These are phyloP conservation scores for Xylophagus ater DNA, from an alignment of 2,888 invertebrate species.

Conservation along the genomic window DNA sequence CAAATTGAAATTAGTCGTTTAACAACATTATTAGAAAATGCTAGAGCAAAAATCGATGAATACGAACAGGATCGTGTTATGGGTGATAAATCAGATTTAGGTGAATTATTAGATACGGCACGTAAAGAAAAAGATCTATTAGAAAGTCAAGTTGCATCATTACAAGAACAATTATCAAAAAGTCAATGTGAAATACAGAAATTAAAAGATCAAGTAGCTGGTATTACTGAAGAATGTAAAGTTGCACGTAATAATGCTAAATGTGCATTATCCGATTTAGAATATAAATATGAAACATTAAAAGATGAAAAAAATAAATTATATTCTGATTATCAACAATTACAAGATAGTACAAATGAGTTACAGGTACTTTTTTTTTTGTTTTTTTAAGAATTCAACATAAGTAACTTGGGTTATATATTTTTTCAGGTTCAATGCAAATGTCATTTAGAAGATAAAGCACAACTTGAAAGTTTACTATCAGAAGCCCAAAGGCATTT, in stretches of 20 bases:
- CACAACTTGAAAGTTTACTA: slow-evolving; percentile 33
- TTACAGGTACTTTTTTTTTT: slow-evolving; percentile 36
- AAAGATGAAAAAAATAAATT: slow-evolving; percentile 61
- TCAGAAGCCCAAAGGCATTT: slow-evolving; percentile 72
- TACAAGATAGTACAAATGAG: slow-evolving; percentile 64
- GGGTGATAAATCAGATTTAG: slow-evolving; percentile 59
- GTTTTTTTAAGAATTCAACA: slow-evolving; percentile 4
- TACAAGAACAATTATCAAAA: slow-evolving; percentile 58
- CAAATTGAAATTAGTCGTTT: slow-evolving; percentile 71
- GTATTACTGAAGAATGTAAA: slow-evolving; percentile 59
- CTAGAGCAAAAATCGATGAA: slow-evolving; percentile 69
- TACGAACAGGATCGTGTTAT: slow-evolving; percentile 55
- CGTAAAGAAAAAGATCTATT: slow-evolving; percentile 62
- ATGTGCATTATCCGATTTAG: slow-evolving; percentile 69
- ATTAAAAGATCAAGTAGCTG: slow-evolving; percentile 54
- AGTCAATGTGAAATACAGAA: slow-evolving; percentile 57
- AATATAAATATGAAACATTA: slow-evolving; percentile 65
- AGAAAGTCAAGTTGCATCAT: slow-evolving; percentile 53
- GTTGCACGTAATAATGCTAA: slow-evolving; percentile 80
- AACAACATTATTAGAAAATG: slow-evolving; percentile 68
- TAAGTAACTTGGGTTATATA: slow-evolving; percentile 10
- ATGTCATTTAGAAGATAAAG: slow-evolving; percentile 38
- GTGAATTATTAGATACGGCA: slow-evolving; percentile 55
- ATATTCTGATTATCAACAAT: slow-evolving; percentile 56
- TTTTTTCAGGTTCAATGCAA: slow-evolving; percentile 33